These are phyloP conservation scores for Onychomys arenicola DNA, from an alignment of 2,797 vertebrate species.

Conservation along the genomic window DNA sequence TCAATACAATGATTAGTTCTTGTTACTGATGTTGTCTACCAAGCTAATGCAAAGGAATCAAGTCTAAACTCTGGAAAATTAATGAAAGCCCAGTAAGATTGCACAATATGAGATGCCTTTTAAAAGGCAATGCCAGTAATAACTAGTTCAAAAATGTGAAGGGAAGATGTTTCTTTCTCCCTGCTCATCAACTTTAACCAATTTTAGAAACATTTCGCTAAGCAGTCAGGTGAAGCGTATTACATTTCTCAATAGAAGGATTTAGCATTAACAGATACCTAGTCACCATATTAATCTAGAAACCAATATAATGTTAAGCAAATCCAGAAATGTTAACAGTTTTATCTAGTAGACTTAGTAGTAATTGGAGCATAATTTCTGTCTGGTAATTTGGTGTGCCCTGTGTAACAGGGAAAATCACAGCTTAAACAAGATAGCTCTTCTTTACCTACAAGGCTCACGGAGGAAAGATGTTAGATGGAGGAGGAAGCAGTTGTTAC, in stretches of 20 bases:
- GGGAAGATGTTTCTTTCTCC: neutral
- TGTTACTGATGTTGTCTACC: conserved; percentile 41
- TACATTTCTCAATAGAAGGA: conserved; percentile 23
- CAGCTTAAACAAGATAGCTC: neutral
- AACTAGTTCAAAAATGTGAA: conserved; percentile 56
- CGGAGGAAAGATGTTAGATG: conserved; percentile 24
- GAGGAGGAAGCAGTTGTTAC: neutral
- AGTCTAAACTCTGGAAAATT: conserved; percentile 50
- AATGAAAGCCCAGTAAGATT: conserved; percentile 18
- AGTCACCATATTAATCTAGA: neutral
- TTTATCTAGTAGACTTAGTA: conserved; percentile 30
- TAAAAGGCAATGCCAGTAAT: conserved; percentile 35
- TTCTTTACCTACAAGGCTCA: neutral
- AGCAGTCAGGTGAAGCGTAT: conserved; percentile 20
- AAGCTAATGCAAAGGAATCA: conserved; percentile 33
- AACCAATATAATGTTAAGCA: neutral
- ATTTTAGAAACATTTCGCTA: conserved; percentile 35
- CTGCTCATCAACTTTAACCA: neutral
- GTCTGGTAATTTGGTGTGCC: neutral
- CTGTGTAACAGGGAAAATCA: neutral
- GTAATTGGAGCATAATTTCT: conserved; percentile 20
- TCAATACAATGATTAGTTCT: neutral
- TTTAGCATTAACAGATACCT: conserved; percentile 13
- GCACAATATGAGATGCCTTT: conserved; percentile 42
- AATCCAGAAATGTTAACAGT: conserved; percentile 36